Percentiles rank a stretch among this genome's conserved stretches.
phyloP scores from a whole-genome alignment of 2,888 invertebrate species.

The Leptinotarsa juncta region DNA sequence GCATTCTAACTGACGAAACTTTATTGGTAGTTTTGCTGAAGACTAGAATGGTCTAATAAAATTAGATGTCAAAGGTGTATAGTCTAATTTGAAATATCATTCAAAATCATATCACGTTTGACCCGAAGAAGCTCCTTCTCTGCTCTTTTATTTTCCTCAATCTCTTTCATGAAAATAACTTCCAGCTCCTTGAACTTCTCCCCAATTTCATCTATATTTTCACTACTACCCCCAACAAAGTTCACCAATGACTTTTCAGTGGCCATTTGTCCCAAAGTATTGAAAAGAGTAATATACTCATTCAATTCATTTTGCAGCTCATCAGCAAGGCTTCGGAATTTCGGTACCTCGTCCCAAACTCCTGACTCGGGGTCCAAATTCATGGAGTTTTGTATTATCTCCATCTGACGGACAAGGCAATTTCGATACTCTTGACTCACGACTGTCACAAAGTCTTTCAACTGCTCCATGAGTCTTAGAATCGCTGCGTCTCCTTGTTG shows the following conservation, averaged over 20 bases:
- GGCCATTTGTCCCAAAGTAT: slow-evolving; percentile 59
- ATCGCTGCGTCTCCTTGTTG: slow-evolving; percentile 58
- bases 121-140: slow-evolving; percentile 58
- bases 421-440: slow-evolving; percentile 59
- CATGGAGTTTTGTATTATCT: slow-evolving; percentile 56
- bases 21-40: neutral
- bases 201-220: slow-evolving; percentile 38
- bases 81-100: slow-evolving; percentile 39
- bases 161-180: slow-evolving; percentile 51
- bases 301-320: slow-evolving; percentile 59
- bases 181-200: slow-evolving; percentile 55
- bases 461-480: slow-evolving; percentile 57
- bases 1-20: neutral
- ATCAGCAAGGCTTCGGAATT: slow-evolving; percentile 56
- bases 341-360: slow-evolving; percentile 59
- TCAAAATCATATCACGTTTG: slow-evolving; percentile 56
- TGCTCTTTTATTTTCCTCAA: slow-evolving; percentile 57
- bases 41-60: neutral
- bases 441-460: slow-evolving; percentile 56
- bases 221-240: slow-evolving; percentile 37
- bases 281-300: slow-evolving; percentile 57
- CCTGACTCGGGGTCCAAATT: slow-evolving; percentile 55
- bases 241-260: slow-evolving; percentile 51
- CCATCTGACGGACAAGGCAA: slow-evolving; percentile 61
- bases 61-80: slow-evolving; percentile 24